These are phyloP conservation scores for Phaethon lepturus DNA, from an alignment of 2,113 vertebrate genomes.

Conservation along the genomic window DNA sequence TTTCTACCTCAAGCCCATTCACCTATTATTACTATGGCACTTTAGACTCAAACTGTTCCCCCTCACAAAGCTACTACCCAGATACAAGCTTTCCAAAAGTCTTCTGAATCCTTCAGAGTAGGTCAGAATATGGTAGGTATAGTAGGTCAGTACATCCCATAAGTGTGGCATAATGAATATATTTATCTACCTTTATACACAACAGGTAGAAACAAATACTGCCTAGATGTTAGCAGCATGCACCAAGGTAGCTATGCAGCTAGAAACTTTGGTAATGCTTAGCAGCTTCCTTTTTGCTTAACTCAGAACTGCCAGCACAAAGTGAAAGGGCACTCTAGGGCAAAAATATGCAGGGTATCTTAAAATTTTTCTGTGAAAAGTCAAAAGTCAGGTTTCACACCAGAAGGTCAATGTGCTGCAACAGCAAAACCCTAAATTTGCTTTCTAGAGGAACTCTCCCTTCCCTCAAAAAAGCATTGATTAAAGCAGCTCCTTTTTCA, in stretches of 20 bases:
- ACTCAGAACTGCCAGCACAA: background rate
- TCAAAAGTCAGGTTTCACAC: background rate
- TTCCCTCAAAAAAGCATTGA: background rate
- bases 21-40: background rate
- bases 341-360: background rate
- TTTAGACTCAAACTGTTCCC: background rate
- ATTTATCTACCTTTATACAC: background rate
- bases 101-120: background rate
- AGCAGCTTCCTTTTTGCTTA: background rate
- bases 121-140: background rate
- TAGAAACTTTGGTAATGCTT: background rate
- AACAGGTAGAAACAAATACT: background rate
- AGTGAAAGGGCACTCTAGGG: background rate
- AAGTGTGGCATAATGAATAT: background rate
- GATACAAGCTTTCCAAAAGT: background rate
- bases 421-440: background rate
- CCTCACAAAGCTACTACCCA: background rate
- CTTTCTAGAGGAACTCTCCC: background rate
- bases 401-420: background rate
- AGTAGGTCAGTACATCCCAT: background rate
- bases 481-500: background rate
- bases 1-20: background rate
- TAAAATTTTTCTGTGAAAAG: background rate
- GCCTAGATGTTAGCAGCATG: background rate
- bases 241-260: accelerated